Evolutionary conservation across 2,113 vertebrate species (phyloP), one percentile per base, ranked within the genome.

Genomic region (Atractosteus spatula): DNA sequence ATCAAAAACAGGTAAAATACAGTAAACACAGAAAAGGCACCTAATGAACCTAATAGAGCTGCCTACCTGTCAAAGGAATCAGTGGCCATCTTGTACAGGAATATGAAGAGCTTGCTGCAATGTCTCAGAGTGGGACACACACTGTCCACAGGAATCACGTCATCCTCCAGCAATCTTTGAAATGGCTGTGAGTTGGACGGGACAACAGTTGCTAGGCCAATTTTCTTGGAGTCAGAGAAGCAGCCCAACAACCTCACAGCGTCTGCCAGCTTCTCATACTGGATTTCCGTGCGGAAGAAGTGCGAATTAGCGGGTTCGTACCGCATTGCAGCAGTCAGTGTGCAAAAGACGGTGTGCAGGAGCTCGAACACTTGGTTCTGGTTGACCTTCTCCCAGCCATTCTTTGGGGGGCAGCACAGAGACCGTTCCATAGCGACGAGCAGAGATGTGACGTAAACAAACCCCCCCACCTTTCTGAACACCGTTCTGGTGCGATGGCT

Each of bases 41-140:
- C n/a, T n/a, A n/a, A n/a, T n/a, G n/a, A n/a, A 29, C 29, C 29
- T 29, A 29, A 29, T 29, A 29, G 29, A 29, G 29, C 29, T 29
- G 68, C 83, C 45, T 92, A 99, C 97, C 97, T 99, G 94, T 99
- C 97, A 66, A 99, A 99, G 41, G 97, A 98, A 84, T 99, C 97
- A 3, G 97, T 99, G 83, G 95, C 92, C 89, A 99, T 96, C 84
- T 95, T 98, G 93, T 99, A 98, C 81, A 99, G 92, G 89, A 96
- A 99, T 82, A 97, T 95, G 83, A 99, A 98, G 71, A 99, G 95
- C 85, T 96, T 99, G 86, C 96, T 96, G 93, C 97, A 98, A 83
- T 98, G 95, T 63, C 88, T 94, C 68, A 99, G 87, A 0, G 93
- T 95, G 45, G 97, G 96, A 44, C 93, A 94, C 66, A 98, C 94